Base-by-base conservation (phyloP, 2,888 invertebrate genomes). In the Diadegma fenestrale region DNA sequence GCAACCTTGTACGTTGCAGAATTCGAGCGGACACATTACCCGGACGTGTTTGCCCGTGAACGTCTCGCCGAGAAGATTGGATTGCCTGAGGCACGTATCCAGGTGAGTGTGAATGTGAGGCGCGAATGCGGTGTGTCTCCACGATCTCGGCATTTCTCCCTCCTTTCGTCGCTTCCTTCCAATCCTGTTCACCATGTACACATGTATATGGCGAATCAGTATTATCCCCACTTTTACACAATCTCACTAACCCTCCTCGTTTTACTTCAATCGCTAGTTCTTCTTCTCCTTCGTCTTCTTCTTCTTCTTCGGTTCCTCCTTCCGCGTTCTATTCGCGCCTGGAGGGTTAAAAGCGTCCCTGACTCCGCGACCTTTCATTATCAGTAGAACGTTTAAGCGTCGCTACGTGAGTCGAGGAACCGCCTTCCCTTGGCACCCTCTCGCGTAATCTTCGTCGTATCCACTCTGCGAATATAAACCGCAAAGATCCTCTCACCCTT, bases 71-170 rank as follows among this genome's bases (percentile, higher is more conserved):
- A 97, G 95, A 98, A 98, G 96, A 99, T 99, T 95, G 98, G 98
- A 96, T 97, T 99, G 95, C 99, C 98, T 95, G 99, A 99, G 97
- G 99, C 99, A 95, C 97, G 99, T 96, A 99, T 99, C 96, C 99
- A 99, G 98, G 99, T 98, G 96, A 96, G 97, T 96, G 95, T 95
- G 95, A 93, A 93, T 93, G 94, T 89, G 88, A 86, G 86, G 86
- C 85, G 88, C 85, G 88, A 88, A 88, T 88, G 87, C 69, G 79
- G 86, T 77, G 81, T 86, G 85, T 86, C 84, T 86, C 84, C 84
- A 87, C 82, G 81, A 80, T 82, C 85, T 84, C 79, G 82, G 78
- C 75, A 78, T 82, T 73, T 79, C 51, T 73, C 86, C 87, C 86
- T 87, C 78, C 90, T 88, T 87, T 89, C 86, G 66, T 80, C 43